Percentiles rank a stretch among this genome's conserved stretches.
Conservation (phyloP, 2,888 invertebrate species). For the Drosophila recens region DNA sequence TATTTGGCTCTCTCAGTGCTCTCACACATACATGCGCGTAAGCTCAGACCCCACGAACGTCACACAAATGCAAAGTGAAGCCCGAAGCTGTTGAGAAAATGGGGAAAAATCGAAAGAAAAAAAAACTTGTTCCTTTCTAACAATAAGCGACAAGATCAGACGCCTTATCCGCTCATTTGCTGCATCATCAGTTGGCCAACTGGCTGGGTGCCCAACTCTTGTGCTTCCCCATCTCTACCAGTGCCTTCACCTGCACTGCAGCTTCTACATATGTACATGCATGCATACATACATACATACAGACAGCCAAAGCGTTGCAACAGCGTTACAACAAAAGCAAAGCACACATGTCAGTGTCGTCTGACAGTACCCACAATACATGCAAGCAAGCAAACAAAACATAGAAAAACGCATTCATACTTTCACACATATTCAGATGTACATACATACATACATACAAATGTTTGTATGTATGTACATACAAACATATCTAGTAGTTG, state of each 20-base stretch:
- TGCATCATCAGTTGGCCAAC: constrained; percentile 56
- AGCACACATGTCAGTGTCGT: constrained; percentile 16
- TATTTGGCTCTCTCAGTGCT: constrained; percentile 9
- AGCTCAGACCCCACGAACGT: constrained; percentile 18
- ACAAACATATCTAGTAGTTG: constrained; percentile 45
- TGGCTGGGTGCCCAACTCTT: constrained; percentile 22
- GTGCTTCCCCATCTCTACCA: constrained; percentile 5
- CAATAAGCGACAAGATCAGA: constrained; percentile 61
- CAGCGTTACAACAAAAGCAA: constrained; percentile 12
- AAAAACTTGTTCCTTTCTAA: constrained; percentile 67
- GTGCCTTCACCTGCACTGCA: constrained; percentile 48
- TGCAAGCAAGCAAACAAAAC: constrained; percentile 39
- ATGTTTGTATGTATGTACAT: background rate
- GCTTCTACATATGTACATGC: constrained; percentile 12
- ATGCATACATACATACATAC: no score
- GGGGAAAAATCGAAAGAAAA: constrained; percentile 41
- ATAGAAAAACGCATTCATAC: constrained; percentile 55
- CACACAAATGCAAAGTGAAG: constrained; percentile 41
- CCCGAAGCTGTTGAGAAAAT: constrained; percentile 44
- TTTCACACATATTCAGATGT: constrained; percentile 16
- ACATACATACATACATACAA: constrained; percentile 7
- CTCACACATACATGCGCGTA: constrained; percentile 1
- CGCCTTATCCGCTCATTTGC: constrained; percentile 55
- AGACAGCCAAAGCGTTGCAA: constrained; percentile 24
- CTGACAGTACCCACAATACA: constrained; percentile 43